Conservation (phyloP, 2,888 invertebrate genomes). For the Beris morrisii region DNA sequence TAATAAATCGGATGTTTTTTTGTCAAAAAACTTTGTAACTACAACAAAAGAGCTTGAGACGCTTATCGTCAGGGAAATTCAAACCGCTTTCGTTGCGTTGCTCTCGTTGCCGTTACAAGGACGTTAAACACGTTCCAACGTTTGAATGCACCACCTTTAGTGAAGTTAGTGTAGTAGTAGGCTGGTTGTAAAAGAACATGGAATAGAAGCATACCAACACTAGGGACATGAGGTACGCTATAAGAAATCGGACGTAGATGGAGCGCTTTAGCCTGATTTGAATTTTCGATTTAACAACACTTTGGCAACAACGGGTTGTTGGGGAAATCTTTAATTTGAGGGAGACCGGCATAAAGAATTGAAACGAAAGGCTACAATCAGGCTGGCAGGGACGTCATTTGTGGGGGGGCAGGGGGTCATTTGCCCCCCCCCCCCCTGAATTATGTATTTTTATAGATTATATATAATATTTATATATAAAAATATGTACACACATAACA, state of each 20-base stretch:
- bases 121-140: slow-evolving; percentile 9
- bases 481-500: too few relatives aligned
- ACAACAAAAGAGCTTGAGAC: neutral
- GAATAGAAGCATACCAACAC: neutral
- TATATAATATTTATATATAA: too few relatives aligned
- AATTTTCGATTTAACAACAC: slow-evolving; percentile 39
- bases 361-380: too few relatives aligned
- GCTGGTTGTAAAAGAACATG: neutral
- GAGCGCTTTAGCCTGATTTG: slow-evolving; percentile 29
- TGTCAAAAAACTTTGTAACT: slow-evolving; percentile 8
- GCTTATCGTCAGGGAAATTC: neutral
- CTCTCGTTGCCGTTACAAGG: slow-evolving; percentile 2
- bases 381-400: too few relatives aligned
- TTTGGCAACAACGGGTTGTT: slow-evolving; percentile 33
- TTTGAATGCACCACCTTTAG: slow-evolving; percentile 6
- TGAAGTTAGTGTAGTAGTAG: neutral
- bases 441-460: too few relatives aligned
- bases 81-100: neutral
- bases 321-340: slow-evolving; percentile 18
- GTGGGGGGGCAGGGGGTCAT: too few relatives aligned
- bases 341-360: slow-evolving; percentile 1
- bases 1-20: slow-evolving; percentile 10
- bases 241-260: neutral
- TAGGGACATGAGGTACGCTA: neutral
- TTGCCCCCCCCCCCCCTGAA: too few relatives aligned